Evolutionary conservation across 2,797 vertebrate species (phyloP), one percentile per base, ranked within the genome.

Genomic region (Hapalemur alaotrensis): DNA sequence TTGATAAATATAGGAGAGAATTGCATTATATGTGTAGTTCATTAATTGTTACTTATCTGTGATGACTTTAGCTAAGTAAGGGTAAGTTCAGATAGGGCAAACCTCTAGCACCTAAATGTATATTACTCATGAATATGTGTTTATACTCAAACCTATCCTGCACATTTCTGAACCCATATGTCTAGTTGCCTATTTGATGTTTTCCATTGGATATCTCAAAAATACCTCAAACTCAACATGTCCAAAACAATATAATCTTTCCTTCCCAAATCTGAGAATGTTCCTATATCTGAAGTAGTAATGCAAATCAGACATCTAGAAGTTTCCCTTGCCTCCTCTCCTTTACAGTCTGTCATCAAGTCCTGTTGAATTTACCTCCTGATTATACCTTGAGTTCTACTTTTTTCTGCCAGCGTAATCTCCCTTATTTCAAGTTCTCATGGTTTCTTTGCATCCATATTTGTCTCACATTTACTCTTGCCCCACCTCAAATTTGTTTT

Each of bases 231-330:
- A 35, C 43, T 57, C 30, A 43, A 4, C 63, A 43, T 48, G 25
- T 85, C 28, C 57, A 52, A 84, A 84, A 89, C 41, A 96, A 65
- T 48, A 72, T 70, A 63, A 54, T 38, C 72, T 91, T 90, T 86
- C 50, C 69, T 88, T 75, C 9, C 10, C 15, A 48, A 35, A 57
- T 81, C 32, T 69, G 35, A 54, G 70, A 46, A 13, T 41, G 12
- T 73, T 91, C 18, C 10, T 82, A 15, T 70, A 54, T 65, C 52
- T 86, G 52, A 81, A 89, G 63, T 65, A 57, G 35, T 57, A 57
- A 43, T 30, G 32, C 2, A 86, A 81, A 43, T 70, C 78, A 93
- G 63, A 79, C 63, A 43, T 13, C 17, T 80, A 57, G 61, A 80
- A 50, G 46, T 91, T 88, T 46, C 46, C 28, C 7, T 81, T 41